Base-by-base conservation (phyloP, 2,113 vertebrate genomes). In the Otolemur garnettii region DNA sequence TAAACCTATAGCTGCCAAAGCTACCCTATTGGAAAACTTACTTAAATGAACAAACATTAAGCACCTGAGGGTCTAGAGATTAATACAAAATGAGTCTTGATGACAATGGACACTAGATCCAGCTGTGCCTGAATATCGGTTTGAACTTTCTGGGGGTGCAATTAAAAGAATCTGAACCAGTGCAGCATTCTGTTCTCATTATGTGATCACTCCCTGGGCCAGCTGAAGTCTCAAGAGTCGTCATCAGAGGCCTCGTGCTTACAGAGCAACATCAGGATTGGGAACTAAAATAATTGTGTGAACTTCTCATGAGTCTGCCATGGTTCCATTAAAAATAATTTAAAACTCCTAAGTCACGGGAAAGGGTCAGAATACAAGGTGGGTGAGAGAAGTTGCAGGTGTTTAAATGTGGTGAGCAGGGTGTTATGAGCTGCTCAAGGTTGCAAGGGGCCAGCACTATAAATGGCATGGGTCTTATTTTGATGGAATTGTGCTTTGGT, bases 51-150 rank as follows among this genome's bases (percentile, higher is more conserved):
- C 4, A 75, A 80, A 74, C 15, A 45, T 74, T 69, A 68, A 64
- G 18, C 18, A 90, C 35, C 2, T 35, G 69, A 12, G 84, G 91
- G 53, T 35, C n/a, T 72, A 80, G 64, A 87, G 18, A 87, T 45
- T 26, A 91, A 91, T 71, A 90, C 24, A 94, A 77, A 90, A 35
- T 55, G 35, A 96, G 26, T 55, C 64, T 57, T 86, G 38, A 81
- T 89, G 35, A 82, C 2, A 62, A 21, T 26, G n/a, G 45, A 57
- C 28, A 59, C 50, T 83, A 22, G 57, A 64, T 82, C 35, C 64
- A 87, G 35, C 83, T 82, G 7, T 72, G 57, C 12, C 74, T 90
- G 50, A 96, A 69, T 26, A 81, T 30, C 69, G 83, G 18, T 87
- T 71, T 88, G 62, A 81, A 7, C 59, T 85, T 86, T 96, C 92